phyloP scores from a whole-genome alignment of 2,797 vertebrate genomes.

The Catostomus latipinnis region DNA sequence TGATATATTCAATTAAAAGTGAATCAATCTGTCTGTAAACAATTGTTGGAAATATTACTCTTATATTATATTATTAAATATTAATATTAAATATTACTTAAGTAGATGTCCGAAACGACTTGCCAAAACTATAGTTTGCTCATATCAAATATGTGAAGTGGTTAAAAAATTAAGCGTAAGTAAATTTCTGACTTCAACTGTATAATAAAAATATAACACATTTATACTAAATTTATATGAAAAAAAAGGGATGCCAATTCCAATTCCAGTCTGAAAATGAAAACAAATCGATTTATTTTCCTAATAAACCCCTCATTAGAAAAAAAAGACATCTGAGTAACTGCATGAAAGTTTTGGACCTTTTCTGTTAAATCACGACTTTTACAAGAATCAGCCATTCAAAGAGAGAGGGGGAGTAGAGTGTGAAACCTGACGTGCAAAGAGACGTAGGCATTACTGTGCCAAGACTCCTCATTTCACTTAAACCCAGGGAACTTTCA shows the following conservation, averaged over 20 bases:
- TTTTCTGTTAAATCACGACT: constrained; percentile 77
- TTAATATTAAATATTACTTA: no score
- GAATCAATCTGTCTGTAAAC: no score
- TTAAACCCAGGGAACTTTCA: constrained; percentile 47
- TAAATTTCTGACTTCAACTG: no score
- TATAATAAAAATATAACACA: neutral
- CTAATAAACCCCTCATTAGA: constrained; percentile 13
- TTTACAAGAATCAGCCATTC: constrained; percentile 80
- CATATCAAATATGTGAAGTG: no score
- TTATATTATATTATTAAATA: no score
- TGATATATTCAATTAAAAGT: no score
- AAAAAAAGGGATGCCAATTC: neutral
- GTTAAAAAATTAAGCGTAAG: no score
- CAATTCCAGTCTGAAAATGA: neutral
- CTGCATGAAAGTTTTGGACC: constrained; percentile 53
- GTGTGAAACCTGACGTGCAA: constrained; percentile 56
- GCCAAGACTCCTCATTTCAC: constrained; percentile 37
- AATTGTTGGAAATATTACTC: no score
- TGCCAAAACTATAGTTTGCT: no score
- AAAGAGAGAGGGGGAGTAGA: constrained; percentile 62
- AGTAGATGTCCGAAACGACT: no score
- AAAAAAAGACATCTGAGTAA: constrained; percentile 34
- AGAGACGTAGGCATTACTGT: constrained; percentile 50
- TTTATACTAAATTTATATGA: neutral
- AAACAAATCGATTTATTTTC: neutral